Evolutionary conservation across 2,797 vertebrate species (phyloP), one percentile per base, ranked within the genome.

Genomic region (Schizothorax lantsangensis): DNA sequence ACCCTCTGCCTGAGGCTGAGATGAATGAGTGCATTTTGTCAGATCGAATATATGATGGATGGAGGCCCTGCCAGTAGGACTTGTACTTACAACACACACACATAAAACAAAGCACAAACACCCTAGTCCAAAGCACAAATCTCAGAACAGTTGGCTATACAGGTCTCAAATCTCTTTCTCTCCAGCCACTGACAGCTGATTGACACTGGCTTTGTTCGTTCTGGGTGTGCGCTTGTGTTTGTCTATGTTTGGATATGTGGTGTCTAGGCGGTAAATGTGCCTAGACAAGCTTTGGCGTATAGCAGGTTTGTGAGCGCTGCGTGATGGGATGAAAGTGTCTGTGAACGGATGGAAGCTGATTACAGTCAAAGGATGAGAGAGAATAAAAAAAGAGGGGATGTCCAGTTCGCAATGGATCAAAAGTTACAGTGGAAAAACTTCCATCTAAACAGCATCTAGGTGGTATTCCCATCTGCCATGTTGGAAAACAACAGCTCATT

Each of bases 161-260:
- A 69, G 47, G 23, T 54, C 45, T 54, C 40, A 84, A 66, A 68
- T 43, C 72, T 38, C 38, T 17, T 40, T 40, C 62, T 68, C 21
- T 79, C 64, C 21, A 43, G 59, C 14, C 43, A 36, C 30, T 66
- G 83, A 69, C 74, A 84, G 23, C 23, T 73, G 68, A 86, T 17
- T 85, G 84, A 80, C 78, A 73, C 26, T 59, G 30, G 21, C n/a
- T 73, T 86, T 86, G 84, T 80, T 59, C 4, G 0, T 59, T 85
- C 26, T 85, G 71, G 52, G 78, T 75, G 26, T 85, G 72, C 10
- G 19, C 83, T 26, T 86, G 45, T 82, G 71, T 73, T 83, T 87
- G 54, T 85, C 17, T 79, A 79, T 68, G 83, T 30, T 54, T 86
- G 79, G 30, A 47, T 80, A 72, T 81, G 54, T 43, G 38, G 33